Percentiles rank a stretch among this genome's conserved stretches.
Evolutionary conservation across 1,140 invertebrate genomes (phyloP).

Genomic region (Euwallacea fornicatus): DNA sequence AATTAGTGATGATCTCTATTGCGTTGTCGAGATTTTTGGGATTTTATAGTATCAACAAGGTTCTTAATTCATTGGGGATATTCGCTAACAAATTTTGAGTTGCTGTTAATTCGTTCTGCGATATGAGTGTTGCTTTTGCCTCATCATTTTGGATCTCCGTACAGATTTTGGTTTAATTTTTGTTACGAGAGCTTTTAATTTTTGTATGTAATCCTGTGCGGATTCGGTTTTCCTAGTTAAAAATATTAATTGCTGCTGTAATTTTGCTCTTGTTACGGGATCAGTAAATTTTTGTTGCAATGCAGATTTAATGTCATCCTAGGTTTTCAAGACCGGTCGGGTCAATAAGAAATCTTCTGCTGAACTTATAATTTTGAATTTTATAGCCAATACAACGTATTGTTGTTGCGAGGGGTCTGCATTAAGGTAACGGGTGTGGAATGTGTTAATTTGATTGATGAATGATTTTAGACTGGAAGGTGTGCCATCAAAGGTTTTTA

Average conservation of each 20-base stretch:
- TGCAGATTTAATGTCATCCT: constrained; percentile 10
- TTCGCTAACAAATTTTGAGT: constrained; percentile 17
- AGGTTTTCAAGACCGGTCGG: constrained; percentile 2
- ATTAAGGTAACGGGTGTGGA: too few relatives aligned
- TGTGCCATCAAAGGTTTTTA: too few relatives aligned
- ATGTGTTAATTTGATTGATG: too few relatives aligned
- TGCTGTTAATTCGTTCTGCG: constrained; percentile 11
- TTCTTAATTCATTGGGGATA: constrained; percentile 8
- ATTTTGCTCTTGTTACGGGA: constrained; percentile 11
- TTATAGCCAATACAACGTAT: too few relatives aligned
- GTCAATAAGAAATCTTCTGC: too few relatives aligned
- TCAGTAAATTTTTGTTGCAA: constrained; percentile 19
- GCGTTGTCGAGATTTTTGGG: constrained; percentile 9
- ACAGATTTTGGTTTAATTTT: constrained; percentile 20
- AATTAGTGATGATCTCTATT: constrained; percentile 17
- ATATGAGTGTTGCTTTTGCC: not conserved
- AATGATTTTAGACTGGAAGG: too few relatives aligned
- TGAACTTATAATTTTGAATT: too few relatives aligned
- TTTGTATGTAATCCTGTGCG: not conserved
- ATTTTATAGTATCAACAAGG: constrained; percentile 8
- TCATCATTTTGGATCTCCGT: constrained; percentile 2
- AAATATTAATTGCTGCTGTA: constrained; percentile 19
- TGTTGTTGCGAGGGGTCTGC: too few relatives aligned
- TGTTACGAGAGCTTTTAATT: constrained; percentile 2
- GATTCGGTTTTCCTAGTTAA: constrained; percentile 6